phyloP scores from a whole-genome alignment of 2,797 vertebrate species.

The Australoheros facetus region DNA sequence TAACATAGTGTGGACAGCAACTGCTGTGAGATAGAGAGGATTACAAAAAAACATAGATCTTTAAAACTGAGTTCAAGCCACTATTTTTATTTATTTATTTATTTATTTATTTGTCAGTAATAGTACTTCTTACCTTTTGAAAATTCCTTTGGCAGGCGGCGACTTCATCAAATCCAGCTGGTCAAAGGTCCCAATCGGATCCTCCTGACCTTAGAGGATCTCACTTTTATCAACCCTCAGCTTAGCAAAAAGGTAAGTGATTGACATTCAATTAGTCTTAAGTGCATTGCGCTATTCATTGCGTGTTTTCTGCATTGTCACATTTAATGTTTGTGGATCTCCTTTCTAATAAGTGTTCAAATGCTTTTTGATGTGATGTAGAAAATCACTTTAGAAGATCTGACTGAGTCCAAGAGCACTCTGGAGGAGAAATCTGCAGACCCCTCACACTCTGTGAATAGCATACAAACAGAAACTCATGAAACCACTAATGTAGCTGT shows the following conservation, averaged over 20 bases:
- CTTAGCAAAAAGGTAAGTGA: conserved; percentile 85
- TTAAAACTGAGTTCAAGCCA: neutral
- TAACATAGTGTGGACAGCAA: neutral
- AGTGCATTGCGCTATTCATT: neutral
- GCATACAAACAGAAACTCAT: conserved; percentile 79
- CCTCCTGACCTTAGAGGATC: conserved; percentile 87
- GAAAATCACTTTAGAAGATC: conserved; percentile 89
- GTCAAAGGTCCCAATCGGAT: conserved; percentile 91
- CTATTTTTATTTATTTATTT: neutral
- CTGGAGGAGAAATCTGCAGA: conserved; percentile 81
- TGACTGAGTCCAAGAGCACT: conserved; percentile 82
- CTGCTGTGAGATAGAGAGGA: too few relatives aligned
- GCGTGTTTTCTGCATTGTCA: neutral
- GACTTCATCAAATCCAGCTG: conserved; percentile 88
- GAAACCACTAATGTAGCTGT: conserved; percentile 89
- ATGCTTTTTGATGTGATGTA: conserved; percentile 60
- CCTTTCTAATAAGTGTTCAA: neutral
- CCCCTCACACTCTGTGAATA: conserved; percentile 84
- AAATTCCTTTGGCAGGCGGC: conserved; percentile 74
- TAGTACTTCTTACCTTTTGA: conserved; percentile 10
- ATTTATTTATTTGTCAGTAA: too few relatives aligned
- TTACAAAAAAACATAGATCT: neutral
- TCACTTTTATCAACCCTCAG: conserved; percentile 90
- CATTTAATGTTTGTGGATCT: neutral
- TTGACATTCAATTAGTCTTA: neutral